Evolutionary conservation across 2,888 invertebrate genomes (phyloP), one percentile per base, ranked within the genome.

Genomic region (Sialis fuliginosa): DNA sequence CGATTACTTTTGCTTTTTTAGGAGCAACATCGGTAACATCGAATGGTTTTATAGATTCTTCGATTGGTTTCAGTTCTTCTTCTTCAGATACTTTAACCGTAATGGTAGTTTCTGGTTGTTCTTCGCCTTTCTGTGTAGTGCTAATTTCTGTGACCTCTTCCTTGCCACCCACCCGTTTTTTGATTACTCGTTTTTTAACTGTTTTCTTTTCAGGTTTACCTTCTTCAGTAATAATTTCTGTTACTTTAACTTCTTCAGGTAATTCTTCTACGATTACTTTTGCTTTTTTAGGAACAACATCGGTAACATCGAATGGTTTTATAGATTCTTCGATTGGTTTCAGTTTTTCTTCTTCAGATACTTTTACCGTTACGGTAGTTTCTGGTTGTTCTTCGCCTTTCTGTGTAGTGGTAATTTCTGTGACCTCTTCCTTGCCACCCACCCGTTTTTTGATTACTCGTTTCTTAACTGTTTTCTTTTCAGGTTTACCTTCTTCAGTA

Each of bases 161-260:
- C 54, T 61, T 62, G 41, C 58, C 51, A 50, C 60, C 62, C 42
- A 62, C 55, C 2, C 62, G 58, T 52, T 69, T 69, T 51, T 67
- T 69, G 8, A 71, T 69, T 2, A 65, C 57, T 48, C 65, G 64
- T 9, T 66, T 69, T 49, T 62, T 67, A 4, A 65, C 52, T 30
- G 64, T 60, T 58, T 48, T 51, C 47, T 58, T 58, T 52, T 59
- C 57, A 0, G 55, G 53, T 47, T 55, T 57, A 50, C 54, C 66
- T 56, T 47, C 59, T 52, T 44, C 62, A 8, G 61, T 56, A n/a
- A 52, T 48, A n/a, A 54, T 52, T 44, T 58, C 55, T 6, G 55
- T 52, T 0, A 60, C 52, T 32, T 53, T 51, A 5, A 55, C 54
- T 49, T 56, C 54, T 49, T 55, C 52, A 8, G 52, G 54, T 31